phyloP scores from a whole-genome alignment of 2,113 vertebrate genomes.

The Erinaceus europaeus region DNA sequence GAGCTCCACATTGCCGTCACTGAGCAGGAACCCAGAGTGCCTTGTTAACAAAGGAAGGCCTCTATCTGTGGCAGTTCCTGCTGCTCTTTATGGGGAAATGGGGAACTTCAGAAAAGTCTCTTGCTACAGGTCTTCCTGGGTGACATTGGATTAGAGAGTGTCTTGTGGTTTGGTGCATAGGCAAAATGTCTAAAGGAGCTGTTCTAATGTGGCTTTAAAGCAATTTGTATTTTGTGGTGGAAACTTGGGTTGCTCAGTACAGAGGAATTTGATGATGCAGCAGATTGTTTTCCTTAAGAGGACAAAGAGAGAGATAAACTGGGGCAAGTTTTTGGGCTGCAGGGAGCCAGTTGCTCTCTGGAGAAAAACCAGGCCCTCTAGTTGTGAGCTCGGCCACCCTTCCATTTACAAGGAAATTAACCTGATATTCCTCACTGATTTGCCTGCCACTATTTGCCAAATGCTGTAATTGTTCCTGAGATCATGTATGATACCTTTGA shows the following conservation, averaged over 20 bases:
- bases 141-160: background rate
- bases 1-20: slow-evolving; percentile 56
- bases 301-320: background rate
- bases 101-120: background rate
- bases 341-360: background rate
- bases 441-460: background rate
- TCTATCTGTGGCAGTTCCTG: slow-evolving; percentile 11
- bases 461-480: background rate
- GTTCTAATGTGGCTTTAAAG: background rate
- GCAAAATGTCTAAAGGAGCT: background rate
- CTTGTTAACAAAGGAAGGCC: slow-evolving; percentile 17
- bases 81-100: background rate
- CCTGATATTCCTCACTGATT: background rate
- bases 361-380: background rate
- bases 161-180: background rate
- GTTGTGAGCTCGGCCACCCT: background rate
- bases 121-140: background rate
- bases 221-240: background rate
- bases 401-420: background rate
- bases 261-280: background rate
- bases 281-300: background rate
- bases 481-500: background rate
- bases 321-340: background rate
- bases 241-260: background rate
- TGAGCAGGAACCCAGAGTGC: slow-evolving; percentile 47